phyloP scores from a whole-genome alignment of 2,113 vertebrate genomes.

The Smithornis capensis region DNA sequence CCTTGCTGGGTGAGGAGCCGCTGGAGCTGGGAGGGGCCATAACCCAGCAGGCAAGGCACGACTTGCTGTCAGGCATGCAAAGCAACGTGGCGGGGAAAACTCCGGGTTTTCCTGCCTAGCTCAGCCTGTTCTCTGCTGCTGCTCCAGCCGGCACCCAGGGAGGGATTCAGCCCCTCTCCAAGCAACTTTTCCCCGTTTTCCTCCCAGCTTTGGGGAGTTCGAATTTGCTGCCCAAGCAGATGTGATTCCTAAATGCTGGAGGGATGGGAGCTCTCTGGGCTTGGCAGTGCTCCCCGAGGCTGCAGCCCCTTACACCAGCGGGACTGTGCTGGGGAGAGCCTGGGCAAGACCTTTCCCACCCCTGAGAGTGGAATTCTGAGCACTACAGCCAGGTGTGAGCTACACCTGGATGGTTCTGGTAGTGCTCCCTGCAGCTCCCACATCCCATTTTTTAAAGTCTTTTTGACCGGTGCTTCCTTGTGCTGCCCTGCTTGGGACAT shows the following conservation, averaged over 20 bases:
- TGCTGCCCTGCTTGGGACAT: not conserved
- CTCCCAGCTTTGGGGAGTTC: not conserved
- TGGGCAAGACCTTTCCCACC: not conserved
- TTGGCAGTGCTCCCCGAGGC: accelerated
- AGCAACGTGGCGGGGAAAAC: not conserved
- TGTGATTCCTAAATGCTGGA: not conserved
- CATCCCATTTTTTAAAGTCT: not conserved
- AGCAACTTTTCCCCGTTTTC: not conserved
- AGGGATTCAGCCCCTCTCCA: not conserved
- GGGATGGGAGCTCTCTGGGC: not conserved
- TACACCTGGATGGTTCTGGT: not conserved
- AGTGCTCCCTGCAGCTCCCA: not conserved
- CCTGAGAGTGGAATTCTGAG: not conserved
- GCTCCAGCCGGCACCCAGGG: not conserved
- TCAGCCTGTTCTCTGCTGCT: not conserved
- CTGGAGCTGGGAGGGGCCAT: conserved; percentile 33
- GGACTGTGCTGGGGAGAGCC: not conserved
- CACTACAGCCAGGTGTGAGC: not conserved
- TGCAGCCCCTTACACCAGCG: not conserved
- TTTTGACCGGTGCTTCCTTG: not conserved
- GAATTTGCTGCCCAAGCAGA: not conserved
- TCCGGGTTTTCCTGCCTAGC: conserved; percentile 29
- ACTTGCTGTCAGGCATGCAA: conserved; percentile 67
- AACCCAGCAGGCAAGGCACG: conserved; percentile 36
- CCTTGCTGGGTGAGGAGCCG: not conserved